Base-by-base conservation (phyloP, 2,113 vertebrate species). In the Ahaetulla prasina region DNA sequence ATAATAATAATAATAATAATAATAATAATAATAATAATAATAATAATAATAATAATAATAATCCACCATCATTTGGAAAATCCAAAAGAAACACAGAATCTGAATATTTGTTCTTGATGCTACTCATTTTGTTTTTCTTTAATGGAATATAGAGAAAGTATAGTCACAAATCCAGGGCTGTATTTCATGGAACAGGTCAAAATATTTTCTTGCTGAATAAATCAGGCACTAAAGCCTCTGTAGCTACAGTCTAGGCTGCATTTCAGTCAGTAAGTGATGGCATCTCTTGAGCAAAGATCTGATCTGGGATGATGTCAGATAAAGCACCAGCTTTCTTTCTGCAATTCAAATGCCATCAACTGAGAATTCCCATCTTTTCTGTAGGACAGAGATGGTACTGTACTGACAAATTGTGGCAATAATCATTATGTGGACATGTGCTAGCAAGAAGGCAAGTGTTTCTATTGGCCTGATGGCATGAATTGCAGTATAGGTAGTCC, bases 81-180 rank as follows among this genome's bases (percentile, higher is more conserved):
- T 30, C 27, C 60, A 9, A 89, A 89, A 89, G 53, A 92, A 90
- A 25, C 54, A 84, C 22, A 85, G 35, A 53, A 43, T 57, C 52
- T 85, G 45, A 52, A 25, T 43, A 49, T 47, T n/a, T 11, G 49
- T 92, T 87, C 30, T 0, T 86, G 90, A 94, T 80, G 94, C 2
- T 1, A 0, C 87, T 91, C 30, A 20, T 8, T 86, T 57, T 49
- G 45, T 90, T 35, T 88, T 92, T 89, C 88, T 97, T 97, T 97
- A 97, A 96, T 97, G 23, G 35, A 49, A 22, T 0, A 0, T 25
- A 84, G 39, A 92, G 84, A 92, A 10, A 0, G 8, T 74, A 0
- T 0, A 0, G 92, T 53, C 54, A 90, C 94, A 91, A 8, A 93
- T 86, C 2, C 22, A 39, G 2, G 87, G 57, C 91, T 93, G 74